A percentile compares a stretch with the other conserved stretches of the same genome.
Evolutionary conservation across 2,797 vertebrate genomes (phyloP).

Genomic region (Gymnoscopelus microlampas): DNA sequence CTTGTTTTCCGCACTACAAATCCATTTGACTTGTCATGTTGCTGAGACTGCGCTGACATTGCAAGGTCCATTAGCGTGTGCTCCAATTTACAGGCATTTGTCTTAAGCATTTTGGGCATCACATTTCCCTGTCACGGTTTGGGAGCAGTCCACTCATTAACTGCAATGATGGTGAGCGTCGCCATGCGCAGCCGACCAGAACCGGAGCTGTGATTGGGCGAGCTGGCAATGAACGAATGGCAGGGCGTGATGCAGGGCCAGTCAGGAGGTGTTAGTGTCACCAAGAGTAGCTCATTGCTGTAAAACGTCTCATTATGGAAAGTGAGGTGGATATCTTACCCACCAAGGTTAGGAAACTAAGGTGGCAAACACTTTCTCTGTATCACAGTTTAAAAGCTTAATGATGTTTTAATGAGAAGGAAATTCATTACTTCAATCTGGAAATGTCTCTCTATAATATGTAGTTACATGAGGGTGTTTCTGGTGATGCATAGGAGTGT

Average conservation of each 20-base stretch:
- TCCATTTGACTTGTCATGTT: constrained; percentile 65
- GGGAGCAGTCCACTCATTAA: constrained; percentile 66
- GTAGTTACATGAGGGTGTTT: constrained; percentile 15
- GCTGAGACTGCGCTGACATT: constrained; percentile 64
- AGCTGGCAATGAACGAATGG: constrained; percentile 59
- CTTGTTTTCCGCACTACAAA: constrained; percentile 39
- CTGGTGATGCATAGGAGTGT: constrained; percentile 22
- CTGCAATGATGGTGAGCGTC: constrained; percentile 56
- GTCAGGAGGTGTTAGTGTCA: constrained; percentile 42
- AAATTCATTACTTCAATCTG: constrained; percentile 21
- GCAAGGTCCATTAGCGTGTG: constrained; percentile 64
- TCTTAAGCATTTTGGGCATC: constrained; percentile 68
- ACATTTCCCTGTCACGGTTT: constrained; percentile 61
- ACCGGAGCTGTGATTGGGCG: constrained; percentile 57
- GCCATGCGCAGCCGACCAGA: constrained; percentile 51
- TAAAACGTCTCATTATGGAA: constrained; percentile 46
- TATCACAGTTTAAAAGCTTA: constrained; percentile 2
- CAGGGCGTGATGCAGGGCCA: constrained; percentile 37
- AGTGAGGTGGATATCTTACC: constrained; percentile 50
- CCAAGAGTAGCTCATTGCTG: constrained; percentile 16
- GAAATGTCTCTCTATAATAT: constrained; percentile 3
- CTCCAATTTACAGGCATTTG: constrained; percentile 55
- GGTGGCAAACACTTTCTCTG: constrained; percentile 18
- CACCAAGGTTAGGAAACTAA: constrained; percentile 10
- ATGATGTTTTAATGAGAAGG: not conserved